A percentile compares a stretch with the other conserved stretches of the same genome.
These are phyloP conservation scores for Rotaria macrura DNA, from an alignment of 2,888 invertebrate species.

Conservation along the genomic window DNA sequence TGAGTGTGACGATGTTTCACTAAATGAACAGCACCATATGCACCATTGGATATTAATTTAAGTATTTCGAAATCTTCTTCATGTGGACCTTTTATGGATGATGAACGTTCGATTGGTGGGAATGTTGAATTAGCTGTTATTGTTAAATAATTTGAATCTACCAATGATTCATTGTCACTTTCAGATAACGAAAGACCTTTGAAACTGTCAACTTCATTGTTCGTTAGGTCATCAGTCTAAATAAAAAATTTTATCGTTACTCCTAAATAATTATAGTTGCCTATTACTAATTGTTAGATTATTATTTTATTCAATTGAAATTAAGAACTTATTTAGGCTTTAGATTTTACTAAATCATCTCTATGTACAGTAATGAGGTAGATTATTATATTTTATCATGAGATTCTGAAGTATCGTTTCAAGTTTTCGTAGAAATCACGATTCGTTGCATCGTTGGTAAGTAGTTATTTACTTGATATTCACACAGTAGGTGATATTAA, in stretches of 20 bases:
- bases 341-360: no score
- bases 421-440: no score
- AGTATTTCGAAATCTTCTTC: slow-evolving; percentile 93
- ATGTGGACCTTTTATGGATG: slow-evolving; percentile 39
- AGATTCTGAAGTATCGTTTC: no score
- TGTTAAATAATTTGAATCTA: neutral
- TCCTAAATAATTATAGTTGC: no score
- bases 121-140: slow-evolving; percentile 5
- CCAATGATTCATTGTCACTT: neutral
- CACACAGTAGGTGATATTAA: no score
- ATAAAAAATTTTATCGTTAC: neutral
- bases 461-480: no score
- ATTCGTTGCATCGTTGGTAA: no score
- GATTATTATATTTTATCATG: no score
- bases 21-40: slow-evolving; percentile 93
- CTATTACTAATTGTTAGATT: no score
- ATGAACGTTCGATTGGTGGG: neutral
- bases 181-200: neutral
- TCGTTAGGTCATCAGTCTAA: neutral
- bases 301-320: no score
- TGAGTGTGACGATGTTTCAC: slow-evolving; percentile 85
- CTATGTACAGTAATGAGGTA: no score
- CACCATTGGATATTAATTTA: slow-evolving; percentile 95
- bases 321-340: no score
- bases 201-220: neutral